Base-by-base conservation (phyloP, 37 sponge, comb jelly and placozoan species). In the Aplysina aerophoba region DNA sequence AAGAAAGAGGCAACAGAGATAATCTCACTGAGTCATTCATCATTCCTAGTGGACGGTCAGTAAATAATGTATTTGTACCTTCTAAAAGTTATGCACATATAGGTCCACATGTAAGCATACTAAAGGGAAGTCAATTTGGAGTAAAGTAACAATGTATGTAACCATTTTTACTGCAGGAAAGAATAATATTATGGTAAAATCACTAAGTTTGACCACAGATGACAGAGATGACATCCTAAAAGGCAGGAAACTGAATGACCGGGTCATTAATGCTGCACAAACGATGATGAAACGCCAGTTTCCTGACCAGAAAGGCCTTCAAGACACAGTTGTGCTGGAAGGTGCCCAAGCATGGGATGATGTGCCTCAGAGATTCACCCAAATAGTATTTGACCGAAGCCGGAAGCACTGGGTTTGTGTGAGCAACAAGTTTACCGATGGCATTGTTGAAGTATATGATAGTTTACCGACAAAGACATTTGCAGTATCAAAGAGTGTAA, bases 341-440 rank as follows among this genome's bases (percentile, higher is more conserved):
- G 66, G 66, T 65, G 66, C 66, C 22, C 66, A 65, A 65, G 27
- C 66, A 30, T 65, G 66, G 66, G 66, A 65, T 65, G 22, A 16
- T 16, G 22, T 20, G 22, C 66, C 66, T 20, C 19, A 65, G 6
- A 16, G 19, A 16, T 65, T 65, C 27, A 30, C 27, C 22, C 66
- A 65, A 65, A 16, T 65, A 20, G 66, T 65, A 8, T 65, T 65
- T 16, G 66, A 65, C 22, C 22, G 19, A 16, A 65, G 66, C 22
- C 66, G 66, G 22, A 65, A 65, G 22, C 66, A 65, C 22, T 65
- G 66, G 66, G 22, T 65, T 11, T 65, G 66, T 65, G 66, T 16
- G 22, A 65, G 13, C 13, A 65, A 65, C 22, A 65, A 20, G 66
- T 65, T 65, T 65, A 30, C 66, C 12, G 66, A 16, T 12, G 22